These are phyloP conservation scores for Clamator glandarius DNA, from an alignment of 2,797 vertebrate species.

Conservation along the genomic window DNA sequence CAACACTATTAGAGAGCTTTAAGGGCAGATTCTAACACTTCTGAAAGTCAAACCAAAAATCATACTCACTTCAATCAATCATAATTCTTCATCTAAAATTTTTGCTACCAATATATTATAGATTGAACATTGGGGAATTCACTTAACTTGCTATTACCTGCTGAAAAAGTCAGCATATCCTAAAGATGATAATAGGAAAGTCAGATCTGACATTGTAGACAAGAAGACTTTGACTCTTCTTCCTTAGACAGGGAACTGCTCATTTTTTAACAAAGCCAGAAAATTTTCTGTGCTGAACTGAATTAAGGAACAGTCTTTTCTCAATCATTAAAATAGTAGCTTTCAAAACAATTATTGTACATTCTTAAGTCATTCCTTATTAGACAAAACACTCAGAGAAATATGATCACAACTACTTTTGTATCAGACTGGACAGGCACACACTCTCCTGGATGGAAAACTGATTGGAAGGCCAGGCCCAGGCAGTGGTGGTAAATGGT, in stretches of 20 bases:
- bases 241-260: not conserved
- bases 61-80: not conserved
- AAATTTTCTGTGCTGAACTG: not conserved
- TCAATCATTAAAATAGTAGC: not conserved
- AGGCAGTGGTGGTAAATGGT: no score
- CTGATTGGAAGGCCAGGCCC: no score
- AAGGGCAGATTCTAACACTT: not conserved
- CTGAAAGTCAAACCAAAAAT: not conserved
- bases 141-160: not conserved
- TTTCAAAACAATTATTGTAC: not conserved
- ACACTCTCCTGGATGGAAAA: no score
- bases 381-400: not conserved
- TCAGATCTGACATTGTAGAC: not conserved
- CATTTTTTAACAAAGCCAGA: not conserved
- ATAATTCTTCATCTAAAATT: not conserved
- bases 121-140: not conserved
- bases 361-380: not conserved
- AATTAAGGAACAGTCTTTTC: no score
- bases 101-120: not conserved
- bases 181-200: not conserved
- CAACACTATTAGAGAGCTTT: not conserved
- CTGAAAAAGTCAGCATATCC: not conserved
- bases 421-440: no score
- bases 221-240: not conserved
- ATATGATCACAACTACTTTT: not conserved